Base-by-base conservation (phyloP, 2,113 vertebrate genomes). In the Oncorhynchus tshawytscha region DNA sequence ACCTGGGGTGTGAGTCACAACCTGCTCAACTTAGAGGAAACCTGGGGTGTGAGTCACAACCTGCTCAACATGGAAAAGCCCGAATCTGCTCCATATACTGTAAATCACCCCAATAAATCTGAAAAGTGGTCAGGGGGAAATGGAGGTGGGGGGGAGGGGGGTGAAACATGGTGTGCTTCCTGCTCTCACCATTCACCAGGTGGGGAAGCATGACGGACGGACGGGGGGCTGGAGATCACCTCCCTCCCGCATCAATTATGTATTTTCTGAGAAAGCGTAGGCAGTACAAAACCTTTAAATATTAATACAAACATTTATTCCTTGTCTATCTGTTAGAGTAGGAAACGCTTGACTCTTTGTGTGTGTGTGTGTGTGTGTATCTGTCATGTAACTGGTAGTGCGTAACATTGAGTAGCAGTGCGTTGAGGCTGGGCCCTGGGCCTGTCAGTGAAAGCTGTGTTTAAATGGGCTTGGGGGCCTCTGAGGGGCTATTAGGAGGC, bases 211-310 rank as follows among this genome's bases (percentile, higher is more conserved):
- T n/a, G 64, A 3, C 22, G 24, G 64, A 7, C 1, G 27, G n/a
- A 11, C n/a, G 3, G 62, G 27, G 4, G 27, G 65, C 4, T 27
- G 64, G 65, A 31, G 22, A 25, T 16, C 84, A 76, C 64, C 70
- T 82, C 13, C 15, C 51, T 13, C 12, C 78, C 73, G 20, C 71
- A 84, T 87, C 54, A 81, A 85, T 87, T 84, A 82, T 84, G 76
- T 76, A 82, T 73, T 71, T 77, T 75, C 72, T 74, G 6, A 39
- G 81, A 65, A 18, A 6, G 77, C 71, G 76, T 73, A 77, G 78
- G 80, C 82, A n/a, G 77, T n/a, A 64, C 72, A 72, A 60, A 16
- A 57, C 74, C 71, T 84, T 54, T 66, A 59, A 80, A 86, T 83
- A 73, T 67, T 73, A 78, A 82, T 67, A 77, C 20, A 20, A 7